Evolutionary conservation across 2,888 invertebrate genomes (phyloP).

Genomic region (Rhagium mordax): DNA sequence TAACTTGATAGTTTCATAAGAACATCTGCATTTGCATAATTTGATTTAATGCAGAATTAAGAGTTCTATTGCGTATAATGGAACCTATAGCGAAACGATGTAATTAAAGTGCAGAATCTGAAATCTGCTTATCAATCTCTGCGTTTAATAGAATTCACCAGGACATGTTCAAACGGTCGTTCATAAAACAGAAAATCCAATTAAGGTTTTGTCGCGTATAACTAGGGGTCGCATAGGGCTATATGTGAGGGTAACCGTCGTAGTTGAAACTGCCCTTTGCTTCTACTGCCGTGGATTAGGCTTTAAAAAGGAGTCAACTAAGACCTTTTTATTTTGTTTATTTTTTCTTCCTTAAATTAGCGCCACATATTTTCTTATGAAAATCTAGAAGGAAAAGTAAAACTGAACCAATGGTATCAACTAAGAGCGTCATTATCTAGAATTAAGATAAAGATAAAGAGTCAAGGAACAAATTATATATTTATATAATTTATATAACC

Average conservation of each 20-base stretch:
- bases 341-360: background rate
- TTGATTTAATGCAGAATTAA: constrained; percentile 39
- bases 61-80: constrained; percentile 41
- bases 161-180: constrained; percentile 48
- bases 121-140: constrained; percentile 50
- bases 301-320: background rate
- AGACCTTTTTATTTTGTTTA: background rate
- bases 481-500: no score
- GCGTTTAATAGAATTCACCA: constrained; percentile 48
- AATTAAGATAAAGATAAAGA: background rate
- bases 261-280: background rate
- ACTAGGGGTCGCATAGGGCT: constrained; percentile 45
- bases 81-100: constrained; percentile 43
- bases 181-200: constrained; percentile 62
- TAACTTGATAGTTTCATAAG: constrained; percentile 25
- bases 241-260: background rate
- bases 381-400: background rate
- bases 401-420: background rate
- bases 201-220: constrained; percentile 61
- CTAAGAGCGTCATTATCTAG: background rate
- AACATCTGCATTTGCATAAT: constrained; percentile 44
- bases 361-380: background rate
- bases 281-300: constrained; percentile 3
- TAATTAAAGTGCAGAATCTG: constrained; percentile 48
- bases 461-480: no score